phyloP scores from a whole-genome alignment of 2,888 invertebrate species.

The Drosophila ustulata region DNA sequence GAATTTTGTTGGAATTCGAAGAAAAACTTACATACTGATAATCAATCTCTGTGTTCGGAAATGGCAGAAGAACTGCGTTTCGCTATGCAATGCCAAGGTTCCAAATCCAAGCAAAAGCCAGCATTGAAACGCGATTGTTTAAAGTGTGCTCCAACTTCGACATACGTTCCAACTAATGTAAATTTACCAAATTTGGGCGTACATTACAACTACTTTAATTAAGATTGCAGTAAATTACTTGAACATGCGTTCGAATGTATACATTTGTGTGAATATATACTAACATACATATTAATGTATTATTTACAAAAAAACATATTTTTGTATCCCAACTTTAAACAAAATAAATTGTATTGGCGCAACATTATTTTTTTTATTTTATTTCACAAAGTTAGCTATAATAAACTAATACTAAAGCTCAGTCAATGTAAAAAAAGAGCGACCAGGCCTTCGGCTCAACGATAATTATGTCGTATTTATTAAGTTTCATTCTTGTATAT shows the following conservation, averaged over 20 bases:
- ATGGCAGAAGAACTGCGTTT: conserved; percentile 97
- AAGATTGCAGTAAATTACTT: conserved; percentile 24
- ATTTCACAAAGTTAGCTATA: too few species aligned
- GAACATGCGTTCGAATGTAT: not conserved
- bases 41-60: conserved; percentile 96
- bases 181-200: conserved; percentile 78
- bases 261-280: not conserved
- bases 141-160: conserved; percentile 90
- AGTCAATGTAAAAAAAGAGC: too few species aligned
- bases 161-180: conserved; percentile 87
- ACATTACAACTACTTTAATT: conserved; percentile 84
- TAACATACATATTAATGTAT: not conserved
- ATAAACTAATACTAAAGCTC: too few species aligned
- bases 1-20: conserved; percentile 98
- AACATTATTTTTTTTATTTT: not conserved
- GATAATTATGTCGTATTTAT: too few species aligned
- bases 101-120: conserved; percentile 91
- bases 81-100: conserved; percentile 94
- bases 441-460: too few species aligned
- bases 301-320: conserved; percentile 14
- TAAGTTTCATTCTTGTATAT: too few species aligned
- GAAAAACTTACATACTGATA: conserved; percentile 93
- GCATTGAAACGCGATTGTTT: conserved; percentile 91
- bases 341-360: conserved; percentile 1
- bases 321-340: conserved; percentile 24